phyloP scores from a whole-genome alignment of 1,140 invertebrate genomes.

The Drosophila sp. region DNA sequence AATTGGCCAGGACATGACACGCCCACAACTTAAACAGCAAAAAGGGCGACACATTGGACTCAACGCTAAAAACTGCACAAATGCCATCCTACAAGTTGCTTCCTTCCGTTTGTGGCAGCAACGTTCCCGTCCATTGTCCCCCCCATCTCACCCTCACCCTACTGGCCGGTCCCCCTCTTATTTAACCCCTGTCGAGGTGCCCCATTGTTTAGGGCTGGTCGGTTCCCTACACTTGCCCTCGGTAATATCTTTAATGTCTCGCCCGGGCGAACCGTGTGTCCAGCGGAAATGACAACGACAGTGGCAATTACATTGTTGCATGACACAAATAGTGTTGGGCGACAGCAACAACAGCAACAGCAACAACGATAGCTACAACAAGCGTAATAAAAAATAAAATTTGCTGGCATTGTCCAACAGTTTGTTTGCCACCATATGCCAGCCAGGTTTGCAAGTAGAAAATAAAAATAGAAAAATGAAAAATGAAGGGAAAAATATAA shows the following conservation, averaged over 20 bases:
- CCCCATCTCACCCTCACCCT: background rate
- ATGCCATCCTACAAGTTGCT: slow-evolving; percentile 78
- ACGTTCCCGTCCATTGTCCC: slow-evolving; percentile 27
- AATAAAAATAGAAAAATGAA: slow-evolving; percentile 1
- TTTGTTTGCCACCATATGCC: slow-evolving; percentile 21
- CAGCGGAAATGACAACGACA: slow-evolving; percentile 84
- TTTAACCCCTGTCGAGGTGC: slow-evolving; percentile 6
- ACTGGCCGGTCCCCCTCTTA: too few relatives aligned
- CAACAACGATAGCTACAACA: slow-evolving; percentile 45
- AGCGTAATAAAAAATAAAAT: slow-evolving; percentile 49
- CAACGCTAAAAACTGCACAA: slow-evolving; percentile 74
- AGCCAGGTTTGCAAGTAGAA: slow-evolving; percentile 8
- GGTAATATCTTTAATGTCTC: slow-evolving; percentile 77
- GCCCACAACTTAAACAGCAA: slow-evolving; percentile 37
- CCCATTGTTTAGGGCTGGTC: slow-evolving; percentile 35
- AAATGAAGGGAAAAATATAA: slow-evolving; percentile 8
- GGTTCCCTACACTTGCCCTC: slow-evolving; percentile 21
- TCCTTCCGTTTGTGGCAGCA: slow-evolving; percentile 66
- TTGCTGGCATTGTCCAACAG: slow-evolving; percentile 45
- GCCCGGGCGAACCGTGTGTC: slow-evolving; percentile 67
- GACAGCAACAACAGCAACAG: slow-evolving; percentile 36
- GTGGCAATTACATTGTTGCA: slow-evolving; percentile 85
- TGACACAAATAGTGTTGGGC: slow-evolving; percentile 83
- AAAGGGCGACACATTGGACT: slow-evolving; percentile 58
- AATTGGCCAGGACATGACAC: slow-evolving; percentile 68